Percentiles rank a stretch among this genome's conserved stretches.
Conservation (phyloP, 2,113 vertebrate genomes). For the Pluvialis apricaria region DNA sequence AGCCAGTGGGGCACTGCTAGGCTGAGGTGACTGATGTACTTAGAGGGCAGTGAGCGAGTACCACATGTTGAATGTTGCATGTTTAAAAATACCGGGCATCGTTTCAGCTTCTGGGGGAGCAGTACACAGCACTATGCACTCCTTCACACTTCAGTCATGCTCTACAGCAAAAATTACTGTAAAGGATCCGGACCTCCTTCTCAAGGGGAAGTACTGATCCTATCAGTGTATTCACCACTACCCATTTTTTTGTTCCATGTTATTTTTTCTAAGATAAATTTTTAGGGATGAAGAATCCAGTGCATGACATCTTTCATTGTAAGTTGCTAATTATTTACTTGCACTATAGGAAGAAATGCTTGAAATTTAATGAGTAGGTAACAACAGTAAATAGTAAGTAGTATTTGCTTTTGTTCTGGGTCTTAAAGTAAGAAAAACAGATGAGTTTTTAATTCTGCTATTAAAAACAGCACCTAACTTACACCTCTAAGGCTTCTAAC, state of each 20-base stretch:
- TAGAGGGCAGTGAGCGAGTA: rapidly evolving
- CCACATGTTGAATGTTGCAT: rapidly evolving
- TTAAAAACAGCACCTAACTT: background rate
- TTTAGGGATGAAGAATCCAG: background rate
- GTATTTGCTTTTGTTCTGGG: background rate
- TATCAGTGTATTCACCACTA: background rate
- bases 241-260: background rate
- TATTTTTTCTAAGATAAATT: background rate
- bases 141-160: background rate
- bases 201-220: background rate
- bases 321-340: background rate
- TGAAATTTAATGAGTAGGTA: background rate
- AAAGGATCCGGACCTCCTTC: background rate
- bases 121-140: background rate
- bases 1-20: background rate
- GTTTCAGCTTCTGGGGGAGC: background rate
- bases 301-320: background rate
- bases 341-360: background rate
- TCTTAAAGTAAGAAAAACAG: background rate
- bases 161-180: background rate
- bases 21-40: background rate
- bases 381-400: background rate
- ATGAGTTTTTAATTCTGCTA: background rate
- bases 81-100: background rate
- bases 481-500: background rate